Percentiles rank a stretch among this genome's conserved stretches.
These are phyloP conservation scores for Distichodus sexfasciatus DNA, from an alignment of 2,797 vertebrate genomes.

Conservation along the genomic window DNA sequence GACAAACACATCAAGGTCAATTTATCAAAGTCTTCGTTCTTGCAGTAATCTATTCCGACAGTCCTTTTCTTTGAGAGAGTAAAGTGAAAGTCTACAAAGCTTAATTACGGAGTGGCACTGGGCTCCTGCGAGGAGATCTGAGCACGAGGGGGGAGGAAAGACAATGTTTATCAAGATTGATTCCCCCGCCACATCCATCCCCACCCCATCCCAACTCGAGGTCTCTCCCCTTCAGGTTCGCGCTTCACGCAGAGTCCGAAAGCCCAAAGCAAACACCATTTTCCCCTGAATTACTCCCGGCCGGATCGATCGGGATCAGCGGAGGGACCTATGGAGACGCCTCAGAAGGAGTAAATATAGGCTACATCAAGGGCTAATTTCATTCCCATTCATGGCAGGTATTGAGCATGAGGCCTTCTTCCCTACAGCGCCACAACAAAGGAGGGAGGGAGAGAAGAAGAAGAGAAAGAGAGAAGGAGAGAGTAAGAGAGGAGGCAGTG, in stretches of 20 bases:
- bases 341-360: slow-evolving; percentile 36
- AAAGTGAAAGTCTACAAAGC: slow-evolving; percentile 21
- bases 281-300: slow-evolving; percentile 49
- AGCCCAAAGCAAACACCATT: slow-evolving; percentile 49
- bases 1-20: slow-evolving; percentile 26
- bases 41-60: slow-evolving; percentile 30
- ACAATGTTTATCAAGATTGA: slow-evolving; percentile 42
- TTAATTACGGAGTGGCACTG: slow-evolving; percentile 25
- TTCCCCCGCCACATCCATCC: slow-evolving; percentile 29
- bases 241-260: slow-evolving; percentile 21
- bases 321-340: slow-evolving; percentile 38
- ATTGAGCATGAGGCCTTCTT: slow-evolving; percentile 1
- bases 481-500: neutral
- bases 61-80: slow-evolving; percentile 21
- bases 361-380: slow-evolving; percentile 45
- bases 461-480: neutral
- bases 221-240: slow-evolving; percentile 10
- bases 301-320: slow-evolving; percentile 48
- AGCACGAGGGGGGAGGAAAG: slow-evolving; percentile 9
- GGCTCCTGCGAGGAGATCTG: neutral
- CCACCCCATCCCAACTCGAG: neutral
- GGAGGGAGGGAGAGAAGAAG: neutral
- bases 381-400: slow-evolving; percentile 35
- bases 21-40: slow-evolving; percentile 1
- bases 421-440: neutral